Evolutionary conservation across 1,140 invertebrate genomes (phyloP).

Genomic region (Neotoxoptera formosana): DNA sequence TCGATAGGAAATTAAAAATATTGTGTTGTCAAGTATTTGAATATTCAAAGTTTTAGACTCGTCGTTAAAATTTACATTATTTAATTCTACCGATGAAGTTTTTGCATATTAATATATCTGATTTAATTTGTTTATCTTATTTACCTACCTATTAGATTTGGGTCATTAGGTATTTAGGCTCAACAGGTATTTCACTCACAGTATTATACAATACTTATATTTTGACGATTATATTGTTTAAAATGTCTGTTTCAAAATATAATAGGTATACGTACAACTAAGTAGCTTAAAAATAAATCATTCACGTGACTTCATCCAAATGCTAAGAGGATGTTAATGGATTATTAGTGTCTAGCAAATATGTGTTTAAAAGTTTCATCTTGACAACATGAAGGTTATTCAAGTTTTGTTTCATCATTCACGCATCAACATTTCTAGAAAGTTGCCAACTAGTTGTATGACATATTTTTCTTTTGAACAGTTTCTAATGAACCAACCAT

Average conservation of each 20-base stretch:
- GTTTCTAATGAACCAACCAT: constrained; percentile 22
- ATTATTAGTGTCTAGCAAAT: constrained; percentile 30
- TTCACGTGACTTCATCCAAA: not conserved
- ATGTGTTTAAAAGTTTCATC: constrained; percentile 36
- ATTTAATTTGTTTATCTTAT: not conserved
- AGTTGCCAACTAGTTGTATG: constrained; percentile 28
- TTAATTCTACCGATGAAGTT: too few species aligned
- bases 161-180: not conserved
- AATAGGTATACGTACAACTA: not conserved
- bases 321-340: not conserved
- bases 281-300: constrained; percentile 26
- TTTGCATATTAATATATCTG: too few species aligned
- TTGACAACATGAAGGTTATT: constrained; percentile 33
- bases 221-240: not conserved
- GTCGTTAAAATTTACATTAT: too few species aligned
- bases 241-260: not conserved
- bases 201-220: not conserved
- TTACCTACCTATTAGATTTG: not conserved
- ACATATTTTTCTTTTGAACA: constrained; percentile 19
- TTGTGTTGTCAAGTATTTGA: too few species aligned
- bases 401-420: constrained; percentile 28
- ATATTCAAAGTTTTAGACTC: too few species aligned
- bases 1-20: too few species aligned
- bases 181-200: not conserved
- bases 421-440: constrained; percentile 19